These are phyloP conservation scores for Agrilus biguttatus DNA, from an alignment of 2,888 invertebrate genomes.

Conservation along the genomic window DNA sequence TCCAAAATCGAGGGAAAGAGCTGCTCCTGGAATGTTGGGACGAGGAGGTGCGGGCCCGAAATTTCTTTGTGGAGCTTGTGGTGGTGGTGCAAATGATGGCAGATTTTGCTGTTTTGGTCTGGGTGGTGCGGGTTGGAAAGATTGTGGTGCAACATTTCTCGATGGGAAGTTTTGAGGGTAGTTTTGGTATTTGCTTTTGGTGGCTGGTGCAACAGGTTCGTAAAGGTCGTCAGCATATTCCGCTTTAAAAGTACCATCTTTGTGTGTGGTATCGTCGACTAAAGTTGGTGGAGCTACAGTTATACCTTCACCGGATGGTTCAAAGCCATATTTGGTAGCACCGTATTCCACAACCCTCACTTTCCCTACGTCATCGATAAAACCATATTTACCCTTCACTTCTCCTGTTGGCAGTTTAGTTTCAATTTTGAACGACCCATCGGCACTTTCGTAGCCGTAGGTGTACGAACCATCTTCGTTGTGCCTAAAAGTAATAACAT, in stretches of 20 bases:
- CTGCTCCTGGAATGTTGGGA: slow-evolving; percentile 20
- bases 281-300: slow-evolving; percentile 56
- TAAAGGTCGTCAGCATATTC: slow-evolving; percentile 30
- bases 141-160: slow-evolving; percentile 9
- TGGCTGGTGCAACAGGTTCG: slow-evolving; percentile 12
- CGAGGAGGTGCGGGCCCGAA: slow-evolving; percentile 7
- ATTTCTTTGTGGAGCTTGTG: slow-evolving; percentile 6
- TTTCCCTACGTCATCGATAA: slow-evolving; percentile 70
- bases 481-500: slow-evolving; percentile 39
- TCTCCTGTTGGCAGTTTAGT: slow-evolving; percentile 69
- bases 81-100: slow-evolving; percentile 12
- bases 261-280: slow-evolving; percentile 40
- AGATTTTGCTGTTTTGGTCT: slow-evolving; percentile 13
- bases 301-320: slow-evolving; percentile 75
- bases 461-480: slow-evolving; percentile 86
- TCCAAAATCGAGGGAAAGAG: slow-evolving; percentile 21
- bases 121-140: slow-evolving; percentile 15
- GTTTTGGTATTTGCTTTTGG: not conserved
- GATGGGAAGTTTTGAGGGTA: too few relatives aligned
- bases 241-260: slow-evolving; percentile 25
- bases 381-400: slow-evolving; percentile 83
- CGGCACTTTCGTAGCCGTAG: slow-evolving; percentile 77
- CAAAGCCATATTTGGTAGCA: slow-evolving; percentile 77
- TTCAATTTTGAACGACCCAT: slow-evolving; percentile 83
- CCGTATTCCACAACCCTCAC: slow-evolving; percentile 78